These are phyloP conservation scores for Pyrrhosoma nymphula DNA, from an alignment of 2,888 invertebrate species.

Conservation along the genomic window DNA sequence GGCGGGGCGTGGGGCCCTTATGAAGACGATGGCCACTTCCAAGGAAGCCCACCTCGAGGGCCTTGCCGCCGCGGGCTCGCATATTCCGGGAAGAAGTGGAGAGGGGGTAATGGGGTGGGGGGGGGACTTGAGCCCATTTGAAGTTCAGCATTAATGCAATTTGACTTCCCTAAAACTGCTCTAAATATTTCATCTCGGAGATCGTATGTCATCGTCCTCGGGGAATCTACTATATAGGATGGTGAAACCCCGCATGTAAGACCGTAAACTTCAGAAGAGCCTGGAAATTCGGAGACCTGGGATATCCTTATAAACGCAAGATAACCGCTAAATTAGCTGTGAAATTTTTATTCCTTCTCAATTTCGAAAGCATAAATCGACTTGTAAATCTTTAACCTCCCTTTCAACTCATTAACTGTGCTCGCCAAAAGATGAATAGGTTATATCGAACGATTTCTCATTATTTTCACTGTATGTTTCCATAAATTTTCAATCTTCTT, in stretches of 20 bases:
- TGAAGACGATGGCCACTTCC: background rate
- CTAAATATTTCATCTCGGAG: background rate
- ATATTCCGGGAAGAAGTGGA: background rate
- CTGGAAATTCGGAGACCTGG: background rate
- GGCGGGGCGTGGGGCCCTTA: background rate
- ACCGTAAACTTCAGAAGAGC: background rate
- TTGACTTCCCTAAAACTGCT: constrained; percentile 9
- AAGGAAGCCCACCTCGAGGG: too few relatives aligned
- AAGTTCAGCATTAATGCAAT: background rate
- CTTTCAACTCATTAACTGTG: too few relatives aligned
- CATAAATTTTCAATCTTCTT: too few relatives aligned
- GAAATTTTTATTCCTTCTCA: background rate
- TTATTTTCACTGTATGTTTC: too few relatives aligned
- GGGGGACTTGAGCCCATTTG: background rate
- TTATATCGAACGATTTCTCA: too few relatives aligned
- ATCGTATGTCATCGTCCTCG: background rate
- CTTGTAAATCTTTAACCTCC: background rate
- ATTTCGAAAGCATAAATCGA: background rate
- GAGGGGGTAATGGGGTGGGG: background rate
- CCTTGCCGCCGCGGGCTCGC: too few relatives aligned
- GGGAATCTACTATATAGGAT: background rate
- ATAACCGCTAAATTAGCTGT: background rate
- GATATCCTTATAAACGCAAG: background rate
- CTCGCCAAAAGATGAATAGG: too few relatives aligned
- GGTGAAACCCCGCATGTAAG: background rate